Percentiles rank a stretch among this genome's conserved stretches.
These are phyloP conservation scores for Drosophila macrospina DNA, from an alignment of 2,888 invertebrate genomes.

Conservation along the genomic window DNA sequence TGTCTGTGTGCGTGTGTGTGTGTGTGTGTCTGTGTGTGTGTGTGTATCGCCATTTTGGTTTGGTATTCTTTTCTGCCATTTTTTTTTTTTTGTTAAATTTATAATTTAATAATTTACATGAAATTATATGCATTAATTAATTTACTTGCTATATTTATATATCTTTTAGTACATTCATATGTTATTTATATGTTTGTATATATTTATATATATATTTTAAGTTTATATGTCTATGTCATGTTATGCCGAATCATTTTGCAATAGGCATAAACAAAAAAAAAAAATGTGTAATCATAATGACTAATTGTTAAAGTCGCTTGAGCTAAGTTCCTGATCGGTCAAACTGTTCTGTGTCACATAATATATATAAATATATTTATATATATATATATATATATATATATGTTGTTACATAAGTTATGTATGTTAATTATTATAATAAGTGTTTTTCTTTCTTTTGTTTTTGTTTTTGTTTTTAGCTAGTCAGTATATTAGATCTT, in stretches of 20 bases:
- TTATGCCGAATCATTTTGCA: constrained; percentile 32
- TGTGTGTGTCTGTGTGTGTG: constrained; percentile 24
- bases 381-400: constrained; percentile 6
- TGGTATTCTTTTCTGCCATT: constrained; percentile 17
- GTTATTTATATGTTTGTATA: constrained; percentile 34
- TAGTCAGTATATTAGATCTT: constrained; percentile 11
- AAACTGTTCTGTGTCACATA: constrained; percentile 35
- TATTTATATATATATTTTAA: constrained; percentile 35
- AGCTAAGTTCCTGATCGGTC: constrained; percentile 75
- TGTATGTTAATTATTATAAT: constrained; percentile 28
- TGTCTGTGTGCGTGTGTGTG: constrained; percentile 13
- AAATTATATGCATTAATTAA: constrained; percentile 60
- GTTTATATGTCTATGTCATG: constrained; percentile 32
- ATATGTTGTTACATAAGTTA: constrained; percentile 25
- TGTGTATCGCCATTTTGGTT: constrained; percentile 19
- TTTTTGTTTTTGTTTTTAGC: constrained; percentile 10
- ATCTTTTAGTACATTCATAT: constrained; percentile 60
- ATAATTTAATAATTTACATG: constrained; percentile 67
- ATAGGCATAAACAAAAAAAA: constrained; percentile 45
- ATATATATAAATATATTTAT: constrained; percentile 15
- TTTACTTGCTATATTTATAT: constrained; percentile 62
- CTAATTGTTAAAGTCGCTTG: constrained; percentile 59
- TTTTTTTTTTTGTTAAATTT: too few species aligned
- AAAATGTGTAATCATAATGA: constrained; percentile 31
- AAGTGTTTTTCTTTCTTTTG: constrained; percentile 11